Percentiles rank a stretch among this genome's conserved stretches.
Conservation (phyloP, 2,113 vertebrate species). For the Epinephelus cyanopodus region DNA sequence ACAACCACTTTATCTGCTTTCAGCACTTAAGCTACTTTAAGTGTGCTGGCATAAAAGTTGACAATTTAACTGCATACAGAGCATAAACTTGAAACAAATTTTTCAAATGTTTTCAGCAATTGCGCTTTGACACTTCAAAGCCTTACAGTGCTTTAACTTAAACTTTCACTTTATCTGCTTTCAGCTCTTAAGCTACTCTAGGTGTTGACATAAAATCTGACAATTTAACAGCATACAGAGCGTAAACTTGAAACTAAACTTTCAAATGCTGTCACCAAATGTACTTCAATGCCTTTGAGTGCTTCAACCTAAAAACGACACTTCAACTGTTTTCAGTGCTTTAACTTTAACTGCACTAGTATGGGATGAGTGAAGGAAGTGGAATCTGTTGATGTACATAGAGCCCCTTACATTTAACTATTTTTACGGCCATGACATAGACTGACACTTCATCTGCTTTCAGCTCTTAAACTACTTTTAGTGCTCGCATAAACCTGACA, state of each 20-base stretch:
- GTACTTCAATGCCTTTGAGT: not conserved
- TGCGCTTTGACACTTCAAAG: too few species aligned
- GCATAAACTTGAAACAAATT: not conserved
- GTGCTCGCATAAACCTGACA: conserved; percentile 5
- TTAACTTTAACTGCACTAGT: not conserved
- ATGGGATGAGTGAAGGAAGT: conserved; percentile 30
- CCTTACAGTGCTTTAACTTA: not conserved
- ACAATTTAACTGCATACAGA: not conserved
- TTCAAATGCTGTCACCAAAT: not conserved
- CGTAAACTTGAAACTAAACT: not conserved
- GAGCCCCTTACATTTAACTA: not conserved
- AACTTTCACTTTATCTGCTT: conserved; percentile 3
- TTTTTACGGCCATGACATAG: conserved; percentile 9
- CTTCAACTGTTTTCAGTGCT: not conserved
- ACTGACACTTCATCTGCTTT: conserved; percentile 1
- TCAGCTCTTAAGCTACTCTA: not conserved
- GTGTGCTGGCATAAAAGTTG: not conserved
- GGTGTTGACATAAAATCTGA: not conserved
- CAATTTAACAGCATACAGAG: not conserved
- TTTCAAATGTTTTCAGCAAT: not conserved
- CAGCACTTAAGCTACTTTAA: not conserved
- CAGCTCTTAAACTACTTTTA: conserved; percentile 1
- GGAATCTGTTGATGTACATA: conserved; percentile 11
- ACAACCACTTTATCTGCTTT: not conserved
- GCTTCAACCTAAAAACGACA: conserved; percentile 3